phyloP scores from a whole-genome alignment of 2,797 vertebrate genomes.

The Florisuga fusca region DNA sequence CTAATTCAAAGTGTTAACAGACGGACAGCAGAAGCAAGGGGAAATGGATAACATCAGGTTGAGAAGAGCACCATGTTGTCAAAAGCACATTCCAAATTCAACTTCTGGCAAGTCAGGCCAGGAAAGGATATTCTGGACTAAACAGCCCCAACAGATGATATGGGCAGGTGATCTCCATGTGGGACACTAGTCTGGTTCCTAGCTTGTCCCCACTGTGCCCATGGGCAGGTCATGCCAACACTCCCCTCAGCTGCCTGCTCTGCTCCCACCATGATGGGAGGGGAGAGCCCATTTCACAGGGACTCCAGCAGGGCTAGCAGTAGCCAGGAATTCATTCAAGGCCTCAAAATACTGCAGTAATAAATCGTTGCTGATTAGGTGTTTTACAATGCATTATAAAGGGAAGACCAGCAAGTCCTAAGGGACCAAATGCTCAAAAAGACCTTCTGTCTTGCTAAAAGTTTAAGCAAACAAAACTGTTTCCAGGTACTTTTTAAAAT shows the following conservation, averaged over 20 bases:
- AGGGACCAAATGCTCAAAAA: background rate
- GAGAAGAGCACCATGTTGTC: background rate
- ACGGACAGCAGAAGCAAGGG: background rate
- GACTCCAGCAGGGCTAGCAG: rapidly evolving
- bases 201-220: background rate
- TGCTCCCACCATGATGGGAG: rapidly evolving
- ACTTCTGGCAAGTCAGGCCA: background rate
- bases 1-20: rapidly evolving
- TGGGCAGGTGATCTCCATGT: background rate
- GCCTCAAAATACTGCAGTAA: background rate
- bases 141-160: background rate
- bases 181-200: background rate
- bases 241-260: rapidly evolving
- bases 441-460: background rate
- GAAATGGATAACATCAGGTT: rapidly evolving
- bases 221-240: background rate
- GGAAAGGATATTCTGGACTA: background rate
- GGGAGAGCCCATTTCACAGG: rapidly evolving
- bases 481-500: background rate
- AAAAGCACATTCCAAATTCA: background rate
- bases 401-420: background rate
- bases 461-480: background rate
- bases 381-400: background rate
- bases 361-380: too few species aligned
- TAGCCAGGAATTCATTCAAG: too few species aligned